Evolutionary conservation across 2,888 invertebrate genomes (phyloP), one percentile per base, ranked within the genome.

Genomic region (Alloplasta piceator): DNA sequence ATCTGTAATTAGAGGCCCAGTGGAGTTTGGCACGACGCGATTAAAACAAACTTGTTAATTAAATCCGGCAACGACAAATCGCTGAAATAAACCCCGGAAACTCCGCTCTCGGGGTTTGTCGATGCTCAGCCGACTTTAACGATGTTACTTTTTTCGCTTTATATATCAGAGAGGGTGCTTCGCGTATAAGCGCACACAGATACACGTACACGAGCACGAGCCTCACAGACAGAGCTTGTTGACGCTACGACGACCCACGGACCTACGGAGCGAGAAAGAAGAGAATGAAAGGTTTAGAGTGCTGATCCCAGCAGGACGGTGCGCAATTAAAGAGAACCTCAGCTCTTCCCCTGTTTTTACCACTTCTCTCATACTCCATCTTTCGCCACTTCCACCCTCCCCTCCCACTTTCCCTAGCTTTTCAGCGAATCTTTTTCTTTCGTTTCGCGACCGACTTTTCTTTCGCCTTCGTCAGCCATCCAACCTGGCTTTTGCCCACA

Each of bases 31-130:
- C 61, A 43, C 9, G 75, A 56, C 70, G 85, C 86, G 87, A 88
- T 89, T 88, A 87, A 89, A 89, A 86, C 85, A 86, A 89, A 88
- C 86, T 88, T 85, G 85, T 85, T 89, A 89, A 89, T 90, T 89
- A 90, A 90, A 88, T 89, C 83, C 81, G 84, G 86, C 85, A 86
- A 86, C 85, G 88, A 86, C 84, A 86, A 88, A 85, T 86, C 84
- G 83, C 77, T 63, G 77, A 73, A 80, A 80, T 75, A 77, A 77
- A 41, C 56, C 41, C 36, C 72, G 9, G 36, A 61, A 63, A 43
- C 56, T 64, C 38, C 14, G 63, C 63, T 9, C 26, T 26, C 26
- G 16, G 67, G 3, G 46, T 60, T 67, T 60, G 77, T 60, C 43
- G 52, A 36, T 61, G 38, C 46, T 41, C 12, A 52, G 64, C 61